phyloP scores from a whole-genome alignment of 2,113 vertebrate genomes.

The Brienomyrus longianalis region DNA sequence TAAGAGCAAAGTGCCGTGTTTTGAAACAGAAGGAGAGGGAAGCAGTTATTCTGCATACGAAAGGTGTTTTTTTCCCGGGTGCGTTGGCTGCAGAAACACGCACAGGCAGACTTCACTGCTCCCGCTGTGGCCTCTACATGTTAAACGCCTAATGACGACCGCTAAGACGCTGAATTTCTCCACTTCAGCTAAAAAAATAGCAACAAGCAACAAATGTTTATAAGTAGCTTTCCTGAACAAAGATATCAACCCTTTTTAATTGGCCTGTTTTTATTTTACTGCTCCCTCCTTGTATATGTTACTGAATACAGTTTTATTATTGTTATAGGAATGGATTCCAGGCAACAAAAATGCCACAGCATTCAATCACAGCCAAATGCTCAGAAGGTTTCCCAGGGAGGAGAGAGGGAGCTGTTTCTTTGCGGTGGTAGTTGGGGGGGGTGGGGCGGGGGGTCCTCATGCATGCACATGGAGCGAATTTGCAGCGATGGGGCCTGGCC shows the following conservation, averaged over 20 bases:
- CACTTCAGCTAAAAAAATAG: not conserved
- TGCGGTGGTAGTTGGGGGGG: not conserved
- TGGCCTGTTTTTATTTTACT: constrained; percentile 46
- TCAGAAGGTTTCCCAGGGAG: not conserved
- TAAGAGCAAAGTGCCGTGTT: not conserved
- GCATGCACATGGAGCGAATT: not conserved
- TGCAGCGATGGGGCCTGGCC: no score
- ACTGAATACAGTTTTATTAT: constrained; percentile 67
- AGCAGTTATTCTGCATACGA: not conserved
- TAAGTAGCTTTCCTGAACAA: constrained; percentile 18
- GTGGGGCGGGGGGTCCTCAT: not conserved
- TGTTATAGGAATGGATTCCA: constrained; percentile 70
- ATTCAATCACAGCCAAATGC: constrained; percentile 57
- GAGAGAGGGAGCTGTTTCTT: not conserved
- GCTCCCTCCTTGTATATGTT: constrained; percentile 43
- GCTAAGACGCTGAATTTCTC: not conserved
- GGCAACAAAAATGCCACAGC: constrained; percentile 60
- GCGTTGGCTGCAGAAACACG: not conserved
- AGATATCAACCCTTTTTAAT: constrained; percentile 41
- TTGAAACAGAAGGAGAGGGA: not conserved
- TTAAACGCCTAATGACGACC: not conserved
- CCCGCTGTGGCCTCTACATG: not conserved
- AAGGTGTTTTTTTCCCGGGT: not conserved
- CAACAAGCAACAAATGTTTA: not conserved
- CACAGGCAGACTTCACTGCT: not conserved